These are phyloP conservation scores for Drosophila watanabei DNA, from an alignment of 1,140 invertebrate genomes.

Conservation along the genomic window DNA sequence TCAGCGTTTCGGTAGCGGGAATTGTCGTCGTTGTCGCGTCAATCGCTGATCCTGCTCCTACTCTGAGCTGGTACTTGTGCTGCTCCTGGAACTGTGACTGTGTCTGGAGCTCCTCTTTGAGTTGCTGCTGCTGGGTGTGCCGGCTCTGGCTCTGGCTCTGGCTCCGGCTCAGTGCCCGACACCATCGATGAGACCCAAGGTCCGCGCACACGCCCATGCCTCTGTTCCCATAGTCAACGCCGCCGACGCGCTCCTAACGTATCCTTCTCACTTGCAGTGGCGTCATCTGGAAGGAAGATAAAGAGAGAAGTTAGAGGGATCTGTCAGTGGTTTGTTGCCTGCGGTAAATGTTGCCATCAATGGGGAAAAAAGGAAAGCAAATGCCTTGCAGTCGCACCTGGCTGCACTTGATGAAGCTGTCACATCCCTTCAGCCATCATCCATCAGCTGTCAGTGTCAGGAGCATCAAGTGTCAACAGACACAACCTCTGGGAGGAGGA, in stretches of 20 bases:
- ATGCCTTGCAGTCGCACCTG: constrained; percentile 43
- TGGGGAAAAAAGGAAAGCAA: neutral
- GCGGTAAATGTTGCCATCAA: constrained; percentile 33
- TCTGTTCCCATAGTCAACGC: constrained; percentile 92
- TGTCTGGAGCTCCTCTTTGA: constrained; percentile 43
- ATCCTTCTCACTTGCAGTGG: constrained; percentile 89
- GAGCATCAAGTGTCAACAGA: constrained; percentile 18
- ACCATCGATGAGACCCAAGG: constrained; percentile 90
- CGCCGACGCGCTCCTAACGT: constrained; percentile 88
- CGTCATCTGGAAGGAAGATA: constrained; percentile 86
- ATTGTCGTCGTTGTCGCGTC: constrained; percentile 44
- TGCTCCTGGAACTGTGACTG: constrained; percentile 8
- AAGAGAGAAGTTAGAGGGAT: neutral
- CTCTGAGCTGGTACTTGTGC: constrained; percentile 9
- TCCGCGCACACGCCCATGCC: constrained; percentile 92
- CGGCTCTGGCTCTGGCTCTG: constrained; percentile 54
- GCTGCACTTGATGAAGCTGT: constrained; percentile 68
- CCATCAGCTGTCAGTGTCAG: constrained; percentile 52
- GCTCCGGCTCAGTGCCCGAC: constrained; percentile 86
- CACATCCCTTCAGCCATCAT: constrained; percentile 35
- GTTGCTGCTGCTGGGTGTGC: constrained; percentile 43
- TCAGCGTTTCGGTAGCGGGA: constrained; percentile 38
- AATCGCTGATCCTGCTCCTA: constrained; percentile 34
- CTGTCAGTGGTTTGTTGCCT: constrained; percentile 4
- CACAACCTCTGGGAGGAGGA: neutral